Conservation (phyloP, 2,888 invertebrate species). For the Agriotes lineatus region DNA sequence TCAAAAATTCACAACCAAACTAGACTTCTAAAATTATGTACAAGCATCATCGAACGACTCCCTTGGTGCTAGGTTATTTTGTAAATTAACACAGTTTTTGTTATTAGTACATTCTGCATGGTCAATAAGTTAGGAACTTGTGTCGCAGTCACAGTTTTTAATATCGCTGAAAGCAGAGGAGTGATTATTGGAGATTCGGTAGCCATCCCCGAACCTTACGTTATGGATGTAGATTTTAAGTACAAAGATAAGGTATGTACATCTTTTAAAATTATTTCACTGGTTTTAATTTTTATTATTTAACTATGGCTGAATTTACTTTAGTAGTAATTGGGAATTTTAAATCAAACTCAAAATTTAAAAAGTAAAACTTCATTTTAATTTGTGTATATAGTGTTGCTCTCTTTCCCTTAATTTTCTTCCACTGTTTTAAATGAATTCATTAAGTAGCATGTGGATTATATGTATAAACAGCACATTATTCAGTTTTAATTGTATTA, state of each 20-base stretch:
- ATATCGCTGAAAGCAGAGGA: slow-evolving; percentile 85
- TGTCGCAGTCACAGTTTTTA: slow-evolving; percentile 84
- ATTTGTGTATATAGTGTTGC: too few species aligned
- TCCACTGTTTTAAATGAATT: too few species aligned
- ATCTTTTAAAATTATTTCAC: slow-evolving; percentile 27
- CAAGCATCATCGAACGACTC: not conserved
- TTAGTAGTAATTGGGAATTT: too few species aligned
- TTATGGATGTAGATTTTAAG: slow-evolving; percentile 72
- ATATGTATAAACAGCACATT: too few species aligned
- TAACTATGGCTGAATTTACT: too few species aligned
- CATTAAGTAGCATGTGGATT: too few species aligned
- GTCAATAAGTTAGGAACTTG: slow-evolving; percentile 80
- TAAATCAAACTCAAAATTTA: too few species aligned
- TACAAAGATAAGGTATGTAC: slow-evolving; percentile 70
- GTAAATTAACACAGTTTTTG: slow-evolving; percentile 19
- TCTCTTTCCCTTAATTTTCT: too few species aligned
- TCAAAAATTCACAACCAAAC: not conserved
- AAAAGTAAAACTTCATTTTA: too few species aligned
- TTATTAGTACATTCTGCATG: slow-evolving; percentile 83
- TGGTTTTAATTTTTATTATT: not conserved
- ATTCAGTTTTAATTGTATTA: too few species aligned
- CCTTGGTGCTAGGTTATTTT: not conserved
- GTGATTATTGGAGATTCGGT: slow-evolving; percentile 88
- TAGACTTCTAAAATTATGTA: slow-evolving; percentile 2
- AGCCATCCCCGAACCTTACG: slow-evolving; percentile 82